Conservation (phyloP, 2,888 invertebrate species). For the Rhodophaea formosa region DNA sequence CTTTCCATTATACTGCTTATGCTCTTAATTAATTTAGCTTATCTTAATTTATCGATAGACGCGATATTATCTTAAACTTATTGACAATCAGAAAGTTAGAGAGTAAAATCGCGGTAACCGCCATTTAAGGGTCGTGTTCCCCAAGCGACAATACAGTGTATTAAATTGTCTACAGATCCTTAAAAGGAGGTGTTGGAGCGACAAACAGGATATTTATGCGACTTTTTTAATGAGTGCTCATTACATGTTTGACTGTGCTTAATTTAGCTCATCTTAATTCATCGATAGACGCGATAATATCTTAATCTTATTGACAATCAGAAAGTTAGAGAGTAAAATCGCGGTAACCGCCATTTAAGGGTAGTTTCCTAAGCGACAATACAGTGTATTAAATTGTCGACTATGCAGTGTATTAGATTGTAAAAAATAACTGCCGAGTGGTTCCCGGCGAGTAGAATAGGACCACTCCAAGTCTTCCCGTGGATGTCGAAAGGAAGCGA, state of each 20-base stretch:
- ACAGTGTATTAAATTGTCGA: background rate
- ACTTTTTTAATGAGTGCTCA: too few species aligned
- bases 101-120: background rate
- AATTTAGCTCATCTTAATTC: slow-evolving; percentile 12
- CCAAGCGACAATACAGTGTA: background rate
- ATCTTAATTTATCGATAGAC: slow-evolving; percentile 11
- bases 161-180: background rate
- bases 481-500: too few species aligned
- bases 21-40: slow-evolving; percentile 12
- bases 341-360: background rate
- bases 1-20: slow-evolving; percentile 11
- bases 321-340: slow-evolving; percentile 4
- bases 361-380: background rate
- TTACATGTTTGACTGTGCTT: too few species aligned
- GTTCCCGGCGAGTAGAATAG: too few species aligned
- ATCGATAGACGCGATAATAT: slow-evolving; percentile 3
- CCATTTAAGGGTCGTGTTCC: background rate
- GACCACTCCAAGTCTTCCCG: too few species aligned
- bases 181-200: background rate
- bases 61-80: slow-evolving; percentile 5
- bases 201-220: background rate
- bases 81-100: slow-evolving; percentile 11
- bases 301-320: slow-evolving; percentile 10
- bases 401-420: too few species aligned
- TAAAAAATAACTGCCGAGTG: too few species aligned